phyloP scores from a whole-genome alignment of 2,113 vertebrate species.

The Cephalopterus ornatus region DNA sequence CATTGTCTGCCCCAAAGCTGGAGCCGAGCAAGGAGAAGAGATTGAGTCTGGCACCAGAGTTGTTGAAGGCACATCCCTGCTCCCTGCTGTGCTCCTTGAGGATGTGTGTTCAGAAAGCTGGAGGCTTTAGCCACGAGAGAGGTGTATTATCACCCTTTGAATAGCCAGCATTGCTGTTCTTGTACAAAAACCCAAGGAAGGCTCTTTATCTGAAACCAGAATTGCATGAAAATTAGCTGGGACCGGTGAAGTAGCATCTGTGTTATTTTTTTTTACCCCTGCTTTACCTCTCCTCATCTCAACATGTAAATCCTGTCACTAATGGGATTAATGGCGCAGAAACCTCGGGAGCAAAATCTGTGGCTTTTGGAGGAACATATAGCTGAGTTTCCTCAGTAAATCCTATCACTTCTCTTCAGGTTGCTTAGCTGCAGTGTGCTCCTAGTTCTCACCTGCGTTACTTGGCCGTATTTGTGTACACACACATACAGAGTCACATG shows the following conservation, averaged over 20 bases:
- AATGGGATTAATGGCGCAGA: neutral
- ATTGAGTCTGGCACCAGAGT: neutral
- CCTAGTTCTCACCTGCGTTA: neutral
- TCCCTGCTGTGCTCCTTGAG: neutral
- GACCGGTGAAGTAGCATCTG: neutral
- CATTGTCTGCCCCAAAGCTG: neutral
- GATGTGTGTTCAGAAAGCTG: neutral
- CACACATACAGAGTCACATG: fast-evolving
- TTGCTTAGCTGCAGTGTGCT: neutral
- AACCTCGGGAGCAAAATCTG: neutral
- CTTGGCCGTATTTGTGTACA: neutral
- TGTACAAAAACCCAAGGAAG: neutral
- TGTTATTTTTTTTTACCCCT: neutral
- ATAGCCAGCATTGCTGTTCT: neutral
- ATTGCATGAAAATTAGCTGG: conserved; percentile 6
- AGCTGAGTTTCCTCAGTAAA: neutral
- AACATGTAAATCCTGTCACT: neutral
- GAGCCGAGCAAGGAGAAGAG: neutral
- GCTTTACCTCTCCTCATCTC: neutral
- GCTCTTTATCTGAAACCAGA: conserved; percentile 12
- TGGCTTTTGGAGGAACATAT: neutral
- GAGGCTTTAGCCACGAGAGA: neutral
- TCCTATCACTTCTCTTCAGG: neutral
- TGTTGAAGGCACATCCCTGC: neutral
- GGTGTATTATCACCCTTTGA: neutral